These are phyloP conservation scores for Ips typographus DNA, from an alignment of 1,140 invertebrate species.

Conservation along the genomic window DNA sequence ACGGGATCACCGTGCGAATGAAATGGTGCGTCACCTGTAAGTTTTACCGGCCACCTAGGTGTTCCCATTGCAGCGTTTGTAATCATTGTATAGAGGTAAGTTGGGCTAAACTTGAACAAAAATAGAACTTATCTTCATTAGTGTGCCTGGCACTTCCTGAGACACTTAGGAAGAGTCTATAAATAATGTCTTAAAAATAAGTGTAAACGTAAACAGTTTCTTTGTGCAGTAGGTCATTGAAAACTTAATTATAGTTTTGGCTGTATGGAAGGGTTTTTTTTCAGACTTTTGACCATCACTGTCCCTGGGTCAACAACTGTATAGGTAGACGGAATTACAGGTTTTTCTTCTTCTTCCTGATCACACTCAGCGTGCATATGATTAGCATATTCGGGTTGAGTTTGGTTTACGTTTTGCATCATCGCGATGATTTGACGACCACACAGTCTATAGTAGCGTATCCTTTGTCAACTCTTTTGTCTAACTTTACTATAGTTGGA, in stretches of 20 bases:
- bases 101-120: background rate
- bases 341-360: conserved; percentile 97
- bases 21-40: conserved; percentile 99
- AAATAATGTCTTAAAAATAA: background rate
- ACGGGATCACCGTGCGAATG: conserved; percentile 97
- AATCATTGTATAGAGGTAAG: conserved; percentile 97
- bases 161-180: background rate
- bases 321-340: conserved; percentile 98
- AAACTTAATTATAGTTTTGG: conserved; percentile 18
- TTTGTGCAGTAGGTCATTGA: conserved; percentile 1
- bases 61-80: conserved; percentile 98
- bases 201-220: background rate
- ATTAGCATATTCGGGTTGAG: conserved; percentile 93
- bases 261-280: conserved; percentile 52
- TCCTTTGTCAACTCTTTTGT: conserved; percentile 58
- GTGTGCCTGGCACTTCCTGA: too few species aligned
- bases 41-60: conserved; percentile 97
- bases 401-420: conserved; percentile 86
- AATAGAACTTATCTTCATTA: too few species aligned
- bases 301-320: conserved; percentile 99
- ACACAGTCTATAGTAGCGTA: conserved; percentile 88
- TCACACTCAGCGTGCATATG: conserved; percentile 96
- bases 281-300: conserved; percentile 99
- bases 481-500: background rate
- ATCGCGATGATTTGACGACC: conserved; percentile 78